Base-by-base conservation (phyloP, 2,113 vertebrate species). In the Lepidothrix coronata region DNA sequence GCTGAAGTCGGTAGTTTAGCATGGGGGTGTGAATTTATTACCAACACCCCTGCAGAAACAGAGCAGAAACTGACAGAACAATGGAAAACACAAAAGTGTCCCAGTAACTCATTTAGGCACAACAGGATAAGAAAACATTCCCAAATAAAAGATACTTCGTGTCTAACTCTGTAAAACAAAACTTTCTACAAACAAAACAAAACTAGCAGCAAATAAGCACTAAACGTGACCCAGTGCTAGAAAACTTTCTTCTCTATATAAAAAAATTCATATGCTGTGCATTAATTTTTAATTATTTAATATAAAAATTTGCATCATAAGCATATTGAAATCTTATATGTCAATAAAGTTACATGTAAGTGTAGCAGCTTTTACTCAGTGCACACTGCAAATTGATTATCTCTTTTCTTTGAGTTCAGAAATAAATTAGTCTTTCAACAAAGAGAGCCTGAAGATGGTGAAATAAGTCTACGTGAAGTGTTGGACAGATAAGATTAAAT, bases 401-500 rank as follows among this genome's bases (percentile, higher is more conserved):
- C 88, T 72, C 77, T 93, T 81, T 86, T 81, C 89, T 87, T 71
- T 58, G 81, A 33, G 76, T 48, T 88, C 75, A 71, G 94, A 96
- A 97, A 91, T 87, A 92, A 94, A 83, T 91, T 30, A 70, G 73
- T 33, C 91, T 92, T 93, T 96, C 90, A 94, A 78, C 68, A 91
- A 84, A 90, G 86, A 72, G 65, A 67, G 88, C 39, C 71, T 93
- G 84, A 90, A 92, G 96, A 92, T 94, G 94, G 90, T 92, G 95
- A 93, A 97, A 93, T 95, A 85, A 95, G 89, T 76, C 89, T 65
- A 83, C 65, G 27, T 85, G 86, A 96, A 97, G 96, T 96, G 94
- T 96, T 95, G 89, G 89, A 59, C 83, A 96, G 97, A 97, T 97
- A 97, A 97, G 95, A 96, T 97, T 97, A 97, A 97, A 97, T 79